These are phyloP conservation scores for Coracopsis vasa DNA, from an alignment of 2,113 vertebrate genomes.

Conservation along the genomic window DNA sequence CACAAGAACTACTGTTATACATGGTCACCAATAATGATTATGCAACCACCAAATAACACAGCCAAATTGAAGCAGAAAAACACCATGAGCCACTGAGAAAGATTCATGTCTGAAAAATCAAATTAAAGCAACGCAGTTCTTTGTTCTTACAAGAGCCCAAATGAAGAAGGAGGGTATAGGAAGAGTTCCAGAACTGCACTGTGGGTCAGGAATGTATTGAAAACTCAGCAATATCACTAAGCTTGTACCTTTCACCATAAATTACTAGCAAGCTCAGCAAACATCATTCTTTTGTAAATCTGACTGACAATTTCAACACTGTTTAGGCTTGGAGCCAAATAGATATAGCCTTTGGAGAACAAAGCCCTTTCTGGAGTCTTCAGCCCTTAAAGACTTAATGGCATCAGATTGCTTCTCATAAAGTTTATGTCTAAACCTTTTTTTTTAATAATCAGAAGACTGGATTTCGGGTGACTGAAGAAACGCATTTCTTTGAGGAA, in stretches of 20 bases:
- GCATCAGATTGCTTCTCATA: neutral
- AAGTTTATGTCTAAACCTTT: neutral
- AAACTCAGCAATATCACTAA: neutral
- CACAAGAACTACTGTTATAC: neutral
- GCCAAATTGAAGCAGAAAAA: neutral
- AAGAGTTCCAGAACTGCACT: neutral
- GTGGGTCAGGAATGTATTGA: neutral
- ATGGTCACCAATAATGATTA: neutral
- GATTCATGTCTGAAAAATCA: neutral
- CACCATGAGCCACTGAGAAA: neutral
- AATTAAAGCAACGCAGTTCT: neutral
- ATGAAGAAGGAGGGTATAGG: neutral
- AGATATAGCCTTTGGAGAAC: neutral
- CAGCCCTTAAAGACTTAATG: neutral
- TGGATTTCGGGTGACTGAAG: neutral
- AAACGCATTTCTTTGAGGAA: neutral
- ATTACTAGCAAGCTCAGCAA: neutral
- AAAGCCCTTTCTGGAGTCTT: neutral
- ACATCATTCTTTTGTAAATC: neutral
- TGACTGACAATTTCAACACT: neutral
- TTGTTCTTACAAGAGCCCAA: neutral
- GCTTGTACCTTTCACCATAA: neutral
- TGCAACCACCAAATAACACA: neutral
- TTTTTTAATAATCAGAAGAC: neutral
- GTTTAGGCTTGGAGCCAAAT: neutral